Conservation (phyloP, 2,888 invertebrate species). For the Synanthedon formicaeformis region DNA sequence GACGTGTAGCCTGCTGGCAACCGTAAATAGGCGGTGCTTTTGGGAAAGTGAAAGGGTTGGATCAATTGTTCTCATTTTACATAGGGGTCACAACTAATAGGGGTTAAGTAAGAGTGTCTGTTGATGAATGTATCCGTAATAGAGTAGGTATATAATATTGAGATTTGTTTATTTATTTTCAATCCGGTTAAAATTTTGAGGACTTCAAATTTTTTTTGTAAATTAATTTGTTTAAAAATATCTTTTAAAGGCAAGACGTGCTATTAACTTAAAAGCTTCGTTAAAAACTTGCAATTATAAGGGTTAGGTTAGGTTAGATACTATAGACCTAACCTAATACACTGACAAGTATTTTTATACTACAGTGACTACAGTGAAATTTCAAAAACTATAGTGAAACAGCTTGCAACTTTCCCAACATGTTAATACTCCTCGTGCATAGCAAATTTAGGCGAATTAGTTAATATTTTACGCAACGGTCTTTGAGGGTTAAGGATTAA, state of each 20-base stretch:
- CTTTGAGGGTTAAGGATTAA: conserved; percentile 28
- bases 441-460: conserved; percentile 6
- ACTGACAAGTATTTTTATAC: no score
- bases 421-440: conserved; percentile 6
- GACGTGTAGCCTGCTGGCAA: conserved; percentile 18
- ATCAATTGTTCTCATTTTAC: conserved; percentile 25
- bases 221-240: no score
- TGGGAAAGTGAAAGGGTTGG: conserved; percentile 48
- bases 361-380: not conserved
- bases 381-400: not conserved
- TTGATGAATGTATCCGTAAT: conserved; percentile 2
- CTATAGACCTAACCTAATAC: no score
- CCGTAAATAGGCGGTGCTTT: conserved; percentile 36
- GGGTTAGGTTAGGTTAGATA: no score
- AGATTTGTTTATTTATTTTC: not conserved
- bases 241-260: no score
- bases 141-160: not conserved
- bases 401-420: not conserved
- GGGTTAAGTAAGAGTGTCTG: conserved; percentile 29
- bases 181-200: not conserved
- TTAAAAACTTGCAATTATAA: no score
- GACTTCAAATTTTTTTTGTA: no score
- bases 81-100: conserved; percentile 23
- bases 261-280: no score
- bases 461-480: conserved; percentile 1